Percentiles rank a stretch among this genome's conserved stretches.
phyloP scores from a whole-genome alignment of 2,888 invertebrate species.

The Nymphalis c-album region DNA sequence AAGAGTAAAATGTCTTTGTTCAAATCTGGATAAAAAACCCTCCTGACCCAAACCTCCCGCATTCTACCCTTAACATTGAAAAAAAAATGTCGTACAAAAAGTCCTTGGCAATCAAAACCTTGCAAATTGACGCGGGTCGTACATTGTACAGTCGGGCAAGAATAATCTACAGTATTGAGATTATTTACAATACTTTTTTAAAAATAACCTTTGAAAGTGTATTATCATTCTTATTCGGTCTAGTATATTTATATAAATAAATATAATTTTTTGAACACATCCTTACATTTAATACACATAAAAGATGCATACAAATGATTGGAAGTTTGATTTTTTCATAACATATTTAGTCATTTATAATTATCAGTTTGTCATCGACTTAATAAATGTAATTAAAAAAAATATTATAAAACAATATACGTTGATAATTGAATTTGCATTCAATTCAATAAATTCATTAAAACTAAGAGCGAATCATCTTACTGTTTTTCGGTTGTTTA shows the following conservation, averaged over 20 bases:
- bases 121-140: slow-evolving; percentile 38
- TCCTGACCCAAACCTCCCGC: slow-evolving; percentile 28
- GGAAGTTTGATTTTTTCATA: no score
- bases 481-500: no score
- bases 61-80: slow-evolving; percentile 36
- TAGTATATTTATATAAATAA: neutral
- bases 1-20: slow-evolving; percentile 21
- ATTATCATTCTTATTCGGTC: no score
- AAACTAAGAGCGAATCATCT: neutral
- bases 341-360: no score
- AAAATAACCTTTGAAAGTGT: neutral
- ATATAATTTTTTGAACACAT: no score
- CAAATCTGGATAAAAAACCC: slow-evolving; percentile 19
- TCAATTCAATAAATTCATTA: neutral
- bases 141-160: slow-evolving; percentile 32
- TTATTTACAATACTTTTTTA: neutral
- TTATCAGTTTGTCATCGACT: no score
- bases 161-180: slow-evolving; percentile 6
- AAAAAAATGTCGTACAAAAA: slow-evolving; percentile 33
- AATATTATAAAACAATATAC: no score
- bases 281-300: no score
- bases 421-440: no score
- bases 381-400: no score
- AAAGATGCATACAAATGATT: no score
- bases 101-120: slow-evolving; percentile 38